phyloP scores from a whole-genome alignment of 2,888 invertebrate genomes.

The Drosophila kanekoi region DNA sequence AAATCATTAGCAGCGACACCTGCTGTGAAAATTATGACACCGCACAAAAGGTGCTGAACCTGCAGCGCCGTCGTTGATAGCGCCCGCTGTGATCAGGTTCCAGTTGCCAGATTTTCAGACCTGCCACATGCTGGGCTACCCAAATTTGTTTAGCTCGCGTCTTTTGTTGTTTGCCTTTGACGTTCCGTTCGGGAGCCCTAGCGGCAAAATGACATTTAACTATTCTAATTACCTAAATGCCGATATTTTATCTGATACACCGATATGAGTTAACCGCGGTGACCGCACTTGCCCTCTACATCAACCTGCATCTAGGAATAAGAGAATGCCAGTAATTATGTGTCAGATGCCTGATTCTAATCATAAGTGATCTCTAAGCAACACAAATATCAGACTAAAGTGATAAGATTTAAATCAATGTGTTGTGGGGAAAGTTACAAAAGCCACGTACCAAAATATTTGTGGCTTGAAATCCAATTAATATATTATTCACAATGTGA shows the following conservation, averaged over 20 bases:
- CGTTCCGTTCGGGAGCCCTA: constrained; percentile 21
- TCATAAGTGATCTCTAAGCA: too few relatives aligned
- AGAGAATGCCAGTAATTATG: neutral
- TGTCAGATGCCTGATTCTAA: neutral
- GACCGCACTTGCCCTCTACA: constrained; percentile 3
- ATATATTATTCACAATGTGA: too few relatives aligned
- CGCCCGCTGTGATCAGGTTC: constrained; percentile 65
- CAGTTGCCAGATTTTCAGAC: constrained; percentile 6
- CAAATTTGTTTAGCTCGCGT: constrained; percentile 75
- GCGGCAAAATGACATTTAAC: constrained; percentile 48
- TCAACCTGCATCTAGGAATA: neutral
- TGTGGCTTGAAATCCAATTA: too few relatives aligned
- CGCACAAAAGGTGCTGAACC: constrained; percentile 79
- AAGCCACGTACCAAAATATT: too few relatives aligned
- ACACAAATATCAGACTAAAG: too few relatives aligned
- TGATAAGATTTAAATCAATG: too few relatives aligned
- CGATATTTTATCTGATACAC: constrained; percentile 19
- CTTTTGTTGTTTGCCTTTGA: constrained; percentile 23
- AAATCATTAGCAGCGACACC: constrained; percentile 83
- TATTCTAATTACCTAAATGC: constrained; percentile 61
- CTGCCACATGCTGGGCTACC: constrained; percentile 66
- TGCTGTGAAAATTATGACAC: constrained; percentile 85
- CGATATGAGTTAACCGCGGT: constrained; percentile 1
- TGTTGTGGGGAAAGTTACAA: too few relatives aligned
- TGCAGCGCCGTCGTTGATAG: constrained; percentile 75